A percentile compares a stretch with the other conserved stretches of the same genome.
phyloP scores from a whole-genome alignment of 2,888 invertebrate species.

The Diarsia rubi region DNA sequence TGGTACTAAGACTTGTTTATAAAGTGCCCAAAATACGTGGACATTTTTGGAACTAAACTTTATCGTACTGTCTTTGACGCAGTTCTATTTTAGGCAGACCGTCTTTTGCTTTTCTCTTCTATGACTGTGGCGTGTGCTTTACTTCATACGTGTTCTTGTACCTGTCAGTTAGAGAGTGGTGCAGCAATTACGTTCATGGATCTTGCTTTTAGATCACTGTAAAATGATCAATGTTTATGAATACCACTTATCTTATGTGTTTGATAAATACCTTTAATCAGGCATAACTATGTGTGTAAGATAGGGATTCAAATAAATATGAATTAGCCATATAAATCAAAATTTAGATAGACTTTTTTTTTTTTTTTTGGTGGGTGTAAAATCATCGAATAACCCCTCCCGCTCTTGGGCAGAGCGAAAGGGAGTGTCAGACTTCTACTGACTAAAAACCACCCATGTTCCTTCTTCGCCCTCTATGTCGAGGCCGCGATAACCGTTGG shows the following conservation, averaged over 20 bases:
- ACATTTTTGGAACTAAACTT: not conserved
- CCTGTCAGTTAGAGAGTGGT: not conserved
- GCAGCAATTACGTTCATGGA: not conserved
- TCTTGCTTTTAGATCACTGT: not conserved
- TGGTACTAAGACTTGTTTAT: conserved; percentile 18
- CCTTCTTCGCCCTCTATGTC: too few relatives aligned
- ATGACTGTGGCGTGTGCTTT: not conserved
- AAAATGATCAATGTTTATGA: not conserved
- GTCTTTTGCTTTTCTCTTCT: not conserved
- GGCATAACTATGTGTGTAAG: not conserved
- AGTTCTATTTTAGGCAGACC: not conserved
- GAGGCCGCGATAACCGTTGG: too few relatives aligned
- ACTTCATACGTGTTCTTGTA: not conserved
- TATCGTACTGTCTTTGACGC: not conserved
- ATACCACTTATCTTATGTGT: not conserved
- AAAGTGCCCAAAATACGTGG: not conserved
- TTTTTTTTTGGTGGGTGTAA: too few relatives aligned
- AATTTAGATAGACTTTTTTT: not conserved
- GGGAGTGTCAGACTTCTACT: too few relatives aligned
- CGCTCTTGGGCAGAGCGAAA: too few relatives aligned
- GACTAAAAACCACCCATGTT: too few relatives aligned
- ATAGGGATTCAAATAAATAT: not conserved
- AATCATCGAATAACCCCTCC: too few relatives aligned
- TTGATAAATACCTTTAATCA: not conserved
- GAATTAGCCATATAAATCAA: not conserved